Conservation (phyloP, 2,888 invertebrate genomes). For the Oligia latruncula region DNA sequence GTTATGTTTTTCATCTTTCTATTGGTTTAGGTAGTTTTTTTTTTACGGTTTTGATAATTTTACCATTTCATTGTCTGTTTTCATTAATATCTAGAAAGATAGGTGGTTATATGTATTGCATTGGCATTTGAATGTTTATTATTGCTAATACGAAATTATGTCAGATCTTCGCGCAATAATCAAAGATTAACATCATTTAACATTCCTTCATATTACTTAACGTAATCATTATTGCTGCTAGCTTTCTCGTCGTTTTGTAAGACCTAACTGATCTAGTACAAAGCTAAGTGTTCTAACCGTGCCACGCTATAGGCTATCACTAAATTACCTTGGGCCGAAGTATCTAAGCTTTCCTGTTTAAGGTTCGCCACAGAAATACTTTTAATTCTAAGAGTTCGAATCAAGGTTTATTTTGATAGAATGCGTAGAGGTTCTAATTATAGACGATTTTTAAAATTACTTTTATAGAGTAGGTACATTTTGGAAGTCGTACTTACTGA, state of each 20-base stretch:
- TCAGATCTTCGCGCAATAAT: conserved; percentile 31
- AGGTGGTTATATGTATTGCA: not conserved
- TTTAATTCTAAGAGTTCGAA: conserved; percentile 42
- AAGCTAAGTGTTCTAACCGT: conserved; percentile 65
- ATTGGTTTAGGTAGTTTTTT: not conserved
- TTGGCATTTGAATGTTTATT: not conserved
- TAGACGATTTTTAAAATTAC: not conserved
- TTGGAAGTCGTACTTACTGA: not conserved
- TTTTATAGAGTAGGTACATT: conserved; percentile 18
- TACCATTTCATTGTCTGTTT: not conserved
- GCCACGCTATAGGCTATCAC: conserved; percentile 65
- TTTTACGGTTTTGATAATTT: not conserved
- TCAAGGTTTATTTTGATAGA: conserved; percentile 22
- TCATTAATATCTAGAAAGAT: not conserved
- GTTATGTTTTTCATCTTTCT: not conserved
- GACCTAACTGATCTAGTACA: conserved; percentile 67
- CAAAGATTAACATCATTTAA: conserved; percentile 34
- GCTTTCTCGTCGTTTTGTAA: conserved; percentile 67
- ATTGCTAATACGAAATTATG: conserved; percentile 20
- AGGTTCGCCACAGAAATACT: conserved; percentile 56
- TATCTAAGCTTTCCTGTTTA: conserved; percentile 60
- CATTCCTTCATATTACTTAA: conserved; percentile 64
- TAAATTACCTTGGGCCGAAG: conserved; percentile 56
- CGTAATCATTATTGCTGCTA: conserved; percentile 65
- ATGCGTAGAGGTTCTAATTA: not conserved